phyloP scores from a whole-genome alignment of 1,140 invertebrate species.

The Steinernema feltiae region DNA sequence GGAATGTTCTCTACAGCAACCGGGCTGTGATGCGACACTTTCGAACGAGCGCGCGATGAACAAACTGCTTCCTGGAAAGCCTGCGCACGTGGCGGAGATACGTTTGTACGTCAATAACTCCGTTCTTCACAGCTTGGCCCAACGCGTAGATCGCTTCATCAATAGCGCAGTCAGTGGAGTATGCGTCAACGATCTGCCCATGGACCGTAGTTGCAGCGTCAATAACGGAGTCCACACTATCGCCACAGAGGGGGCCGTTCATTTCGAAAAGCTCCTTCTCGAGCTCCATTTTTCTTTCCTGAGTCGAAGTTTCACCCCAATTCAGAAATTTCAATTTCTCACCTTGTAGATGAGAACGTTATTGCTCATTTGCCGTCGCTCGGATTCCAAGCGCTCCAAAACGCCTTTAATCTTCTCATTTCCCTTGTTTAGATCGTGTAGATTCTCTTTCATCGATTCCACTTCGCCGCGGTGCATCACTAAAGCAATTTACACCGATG shows the following conservation, averaged over 20 bases:
- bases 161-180: not conserved
- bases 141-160: not conserved
- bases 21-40: not conserved
- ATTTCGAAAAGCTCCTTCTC: not conserved
- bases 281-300: not conserved
- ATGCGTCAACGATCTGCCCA: not conserved
- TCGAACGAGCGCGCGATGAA: not conserved
- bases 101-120: not conserved
- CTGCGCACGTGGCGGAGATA: not conserved
- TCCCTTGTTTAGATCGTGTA: not conserved
- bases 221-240: not conserved
- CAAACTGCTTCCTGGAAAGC: not conserved
- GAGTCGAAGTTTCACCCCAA: not conserved
- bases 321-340: not conserved
- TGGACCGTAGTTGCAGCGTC: not conserved
- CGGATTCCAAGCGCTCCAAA: not conserved
- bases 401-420: not conserved
- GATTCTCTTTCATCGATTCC: not conserved
- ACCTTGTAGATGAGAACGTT: not conserved
- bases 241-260: not conserved
- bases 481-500: not conserved
- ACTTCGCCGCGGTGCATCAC: not conserved
- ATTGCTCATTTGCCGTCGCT: not conserved
- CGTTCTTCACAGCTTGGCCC: not conserved
- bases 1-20: not conserved